Base-by-base conservation (phyloP, 2,888 invertebrate species). In the Nemotelus nigrinus region DNA sequence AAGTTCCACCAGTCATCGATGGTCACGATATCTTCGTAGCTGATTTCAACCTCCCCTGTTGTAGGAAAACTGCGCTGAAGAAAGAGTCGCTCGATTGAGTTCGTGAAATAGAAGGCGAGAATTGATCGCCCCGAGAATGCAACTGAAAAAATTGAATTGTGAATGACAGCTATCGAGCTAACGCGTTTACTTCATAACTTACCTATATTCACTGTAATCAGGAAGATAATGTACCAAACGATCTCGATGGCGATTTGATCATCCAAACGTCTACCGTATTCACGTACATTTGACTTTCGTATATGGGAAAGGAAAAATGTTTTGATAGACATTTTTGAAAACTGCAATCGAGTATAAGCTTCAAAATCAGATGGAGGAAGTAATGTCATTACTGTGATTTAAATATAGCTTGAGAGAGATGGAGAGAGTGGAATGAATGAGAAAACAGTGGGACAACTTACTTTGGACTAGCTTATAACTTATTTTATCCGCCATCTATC, bases 41-140 rank as follows among this genome's bases (percentile, higher is more conserved):
- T 57, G 0, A 84, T 53, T 0, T 83, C 83, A 1, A 81, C 77
- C 8, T 71, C 79, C 2, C 81, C 78, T 1, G 82, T 81, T 3
- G 76, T 79, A 0, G 72, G 43, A 72, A 82, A 47, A 2, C 81
- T 80, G 2, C 82, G 81, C 6, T 64, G 75, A 3, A 82, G 77
- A 25, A 84, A 83, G 0, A 83, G 77, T 8, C 78, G 80, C 8
- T 80, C 80, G 25, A 84, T 81, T 0, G 83, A 81, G 60, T 82
- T 80, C 41, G 84, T 82, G 3, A 82, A 81, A 63, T 83, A 83
- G 67, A 81, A 84, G 82, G 83, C 83, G n/a, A 82, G 82, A 0
- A 81, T 77, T 60, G 82, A 81, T 0, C 83, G 81, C 2, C 81
- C 80, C 2, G 82, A 81, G 0, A 84, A 80, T 0, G 83, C 80